Evolutionary conservation across 2,113 vertebrate genomes (phyloP).

Genomic region (Crotalus horridus): DNA sequence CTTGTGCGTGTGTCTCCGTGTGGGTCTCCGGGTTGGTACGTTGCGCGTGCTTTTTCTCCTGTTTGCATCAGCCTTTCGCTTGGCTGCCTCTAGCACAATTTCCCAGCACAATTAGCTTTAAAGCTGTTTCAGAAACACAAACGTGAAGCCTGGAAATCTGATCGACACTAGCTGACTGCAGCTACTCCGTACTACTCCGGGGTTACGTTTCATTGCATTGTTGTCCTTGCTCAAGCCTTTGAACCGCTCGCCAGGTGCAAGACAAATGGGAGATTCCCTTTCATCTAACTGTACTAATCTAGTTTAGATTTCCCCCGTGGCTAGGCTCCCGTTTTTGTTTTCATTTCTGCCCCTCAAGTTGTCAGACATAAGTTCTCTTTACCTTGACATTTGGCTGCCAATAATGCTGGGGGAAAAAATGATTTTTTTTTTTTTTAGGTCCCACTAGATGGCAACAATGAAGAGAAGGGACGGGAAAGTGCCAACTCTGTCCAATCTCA

Average conservation of each 20-base stretch:
- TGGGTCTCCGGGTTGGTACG: not conserved
- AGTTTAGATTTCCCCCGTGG: not conserved
- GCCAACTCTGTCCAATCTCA: not conserved
- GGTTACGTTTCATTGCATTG: not conserved
- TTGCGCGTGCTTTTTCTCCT: not conserved
- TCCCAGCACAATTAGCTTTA: not conserved
- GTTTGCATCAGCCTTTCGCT: not conserved
- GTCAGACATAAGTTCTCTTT: not conserved
- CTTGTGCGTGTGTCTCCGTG: not conserved
- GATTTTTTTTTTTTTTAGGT: not conserved
- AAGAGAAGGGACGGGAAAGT: not conserved
- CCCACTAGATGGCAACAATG: not conserved
- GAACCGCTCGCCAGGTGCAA: not conserved
- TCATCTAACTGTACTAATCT: not conserved
- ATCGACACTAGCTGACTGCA: fast-evolving
- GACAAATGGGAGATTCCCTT: not conserved
- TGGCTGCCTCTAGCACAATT: not conserved
- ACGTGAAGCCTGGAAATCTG: not conserved
- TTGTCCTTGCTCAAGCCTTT: not conserved
- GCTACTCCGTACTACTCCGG: not conserved
- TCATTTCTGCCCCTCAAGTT: not conserved
- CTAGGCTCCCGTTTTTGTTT: not conserved
- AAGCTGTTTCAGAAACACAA: not conserved
- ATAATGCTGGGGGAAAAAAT: not conserved
- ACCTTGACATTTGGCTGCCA: not conserved